Base-by-base conservation (phyloP, 2,113 vertebrate genomes). In the Caretta caretta region DNA sequence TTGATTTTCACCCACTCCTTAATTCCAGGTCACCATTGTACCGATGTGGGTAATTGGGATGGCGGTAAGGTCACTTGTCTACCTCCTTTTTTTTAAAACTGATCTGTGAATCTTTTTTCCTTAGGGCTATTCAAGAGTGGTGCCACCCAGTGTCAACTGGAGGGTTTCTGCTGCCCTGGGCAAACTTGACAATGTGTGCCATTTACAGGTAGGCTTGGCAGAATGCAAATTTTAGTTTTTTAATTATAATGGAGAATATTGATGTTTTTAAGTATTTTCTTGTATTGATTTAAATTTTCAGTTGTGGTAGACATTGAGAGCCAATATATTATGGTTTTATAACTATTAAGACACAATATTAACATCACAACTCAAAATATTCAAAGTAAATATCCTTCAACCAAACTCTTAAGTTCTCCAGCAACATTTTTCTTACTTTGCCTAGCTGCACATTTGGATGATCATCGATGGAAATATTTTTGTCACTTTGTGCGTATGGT, bases 161-260 rank as follows among this genome's bases (percentile, higher is more conserved):
- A 72, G 86, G n/a, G 90, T 78, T 94, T 76, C 94, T 96, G 87
- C 86, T 93, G 95, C 90, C 91, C 93, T 95, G 96, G 90, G 82
- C 90, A 95, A 88, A 62, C 90, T 81, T 96, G 20, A 0, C 27
- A 76, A 90, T 87, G 22, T 92, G 5, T 5, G 84, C 87, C 91
- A 86, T 1, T 2, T 87, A 54, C 31, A 19, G 35, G 35, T n/a
- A 69, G 35, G 35, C 65, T n/a, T 38, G 65, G 35, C 16, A 38
- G 56, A 69, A 69, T 35, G 14, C 62, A 65, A 35, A 38, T 69
- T n/a, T 19, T 20, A 69, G 5, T n/a, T 69, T 69, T n/a, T 35
- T 17, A 35, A n/a, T 38, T n/a, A 69, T 38, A 17, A 69, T 69
- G 35, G 35, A 38, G 17, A 20, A 9, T n/a, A 38, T 16, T 65